Percentiles rank a stretch among this genome's conserved stretches.
Evolutionary conservation across 2,888 invertebrate species (phyloP).

Genomic region (Epinotia nisella): DNA sequence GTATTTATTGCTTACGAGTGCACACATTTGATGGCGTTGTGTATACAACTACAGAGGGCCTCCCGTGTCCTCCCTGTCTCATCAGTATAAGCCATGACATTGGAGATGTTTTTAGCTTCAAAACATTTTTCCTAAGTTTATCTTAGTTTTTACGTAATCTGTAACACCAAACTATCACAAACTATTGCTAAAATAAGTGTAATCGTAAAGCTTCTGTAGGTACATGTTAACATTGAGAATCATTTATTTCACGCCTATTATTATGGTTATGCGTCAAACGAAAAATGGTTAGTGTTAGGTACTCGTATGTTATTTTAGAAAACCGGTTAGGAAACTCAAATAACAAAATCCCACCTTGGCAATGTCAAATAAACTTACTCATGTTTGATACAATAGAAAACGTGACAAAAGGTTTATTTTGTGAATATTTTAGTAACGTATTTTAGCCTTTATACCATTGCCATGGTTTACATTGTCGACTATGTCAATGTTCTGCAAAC

Average conservation of each 20-base stretch:
- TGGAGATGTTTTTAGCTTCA: too few species aligned
- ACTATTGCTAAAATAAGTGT: too few species aligned
- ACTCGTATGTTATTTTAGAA: conserved; percentile 2
- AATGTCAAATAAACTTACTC: conserved; percentile 19
- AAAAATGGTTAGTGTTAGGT: not conserved
- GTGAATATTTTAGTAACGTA: not conserved
- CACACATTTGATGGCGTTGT: too few species aligned
- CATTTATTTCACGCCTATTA: not conserved
- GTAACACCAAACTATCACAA: too few species aligned
- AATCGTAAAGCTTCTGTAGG: not conserved
- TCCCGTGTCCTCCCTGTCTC: too few species aligned
- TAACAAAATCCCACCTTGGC: conserved; percentile 11
- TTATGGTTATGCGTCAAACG: not conserved
- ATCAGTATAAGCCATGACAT: too few species aligned
- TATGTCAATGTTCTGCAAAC: conserved; percentile 22
- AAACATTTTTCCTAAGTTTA: too few species aligned
- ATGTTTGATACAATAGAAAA: not conserved
- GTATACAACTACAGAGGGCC: too few species aligned
- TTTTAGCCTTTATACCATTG: conserved; percentile 3
- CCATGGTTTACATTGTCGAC: not conserved
- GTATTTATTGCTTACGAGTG: too few species aligned
- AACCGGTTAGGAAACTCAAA: conserved; percentile 16
- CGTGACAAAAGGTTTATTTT: conserved; percentile 7
- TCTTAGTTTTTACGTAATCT: not conserved
- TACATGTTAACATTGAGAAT: not conserved